Evolutionary conservation across 1,140 invertebrate genomes (phyloP).

Genomic region (Apocrypta bakeri): DNA sequence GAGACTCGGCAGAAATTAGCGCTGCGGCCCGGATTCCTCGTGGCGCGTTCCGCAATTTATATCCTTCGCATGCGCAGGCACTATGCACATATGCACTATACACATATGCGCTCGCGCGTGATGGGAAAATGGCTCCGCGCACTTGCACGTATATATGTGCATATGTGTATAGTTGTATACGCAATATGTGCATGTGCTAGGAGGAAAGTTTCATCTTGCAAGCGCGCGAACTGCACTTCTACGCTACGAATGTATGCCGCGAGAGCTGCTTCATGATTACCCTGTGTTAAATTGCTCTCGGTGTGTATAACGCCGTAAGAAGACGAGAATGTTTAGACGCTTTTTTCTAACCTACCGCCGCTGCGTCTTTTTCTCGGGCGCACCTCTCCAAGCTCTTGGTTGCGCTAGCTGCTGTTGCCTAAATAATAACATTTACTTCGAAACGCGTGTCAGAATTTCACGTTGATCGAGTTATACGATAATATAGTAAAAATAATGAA

Average conservation of each 20-base stretch:
- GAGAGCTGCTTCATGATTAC: neutral
- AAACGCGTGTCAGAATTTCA: neutral
- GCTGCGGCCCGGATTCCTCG: slow-evolving; percentile 43
- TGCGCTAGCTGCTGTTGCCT: too few species aligned
- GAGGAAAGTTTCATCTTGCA: slow-evolving; percentile 40
- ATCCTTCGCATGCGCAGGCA: neutral
- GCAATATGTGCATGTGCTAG: neutral
- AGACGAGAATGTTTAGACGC: neutral
- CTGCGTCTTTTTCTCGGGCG: neutral
- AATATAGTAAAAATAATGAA: too few species aligned
- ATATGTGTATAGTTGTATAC: neutral
- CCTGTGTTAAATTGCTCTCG: neutral
- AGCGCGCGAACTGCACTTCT: slow-evolving; percentile 5
- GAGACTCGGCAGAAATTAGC: slow-evolving; percentile 34
- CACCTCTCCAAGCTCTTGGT: too few species aligned
- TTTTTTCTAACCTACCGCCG: neutral
- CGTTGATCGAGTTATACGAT: too few species aligned
- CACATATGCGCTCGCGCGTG: neutral
- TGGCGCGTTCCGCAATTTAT: slow-evolving; percentile 9
- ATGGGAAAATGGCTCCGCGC: slow-evolving; percentile 19
- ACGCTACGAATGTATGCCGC: slow-evolving; percentile 40
- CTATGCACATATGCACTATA: neutral
- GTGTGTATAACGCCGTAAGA: neutral
- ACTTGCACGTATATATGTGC: neutral
- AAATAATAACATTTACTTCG: too few species aligned